These are phyloP conservation scores for Oncorhynchus keta DNA, from an alignment of 2,113 vertebrate genomes.

Conservation along the genomic window DNA sequence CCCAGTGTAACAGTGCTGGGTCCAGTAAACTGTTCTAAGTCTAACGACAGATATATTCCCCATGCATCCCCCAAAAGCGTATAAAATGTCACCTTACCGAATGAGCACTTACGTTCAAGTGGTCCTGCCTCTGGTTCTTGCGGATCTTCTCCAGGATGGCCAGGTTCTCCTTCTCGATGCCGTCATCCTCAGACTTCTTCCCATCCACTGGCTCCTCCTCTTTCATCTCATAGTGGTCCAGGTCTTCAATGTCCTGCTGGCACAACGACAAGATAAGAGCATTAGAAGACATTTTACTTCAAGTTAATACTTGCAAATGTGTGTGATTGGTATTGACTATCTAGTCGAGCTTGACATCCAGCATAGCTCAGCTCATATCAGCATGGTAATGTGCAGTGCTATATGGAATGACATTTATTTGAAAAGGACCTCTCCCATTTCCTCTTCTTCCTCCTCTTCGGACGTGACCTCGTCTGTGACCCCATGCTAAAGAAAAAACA, in stretches of 20 bases:
- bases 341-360: too few species aligned
- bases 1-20: constrained; percentile 60
- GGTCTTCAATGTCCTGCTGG: constrained; percentile 90
- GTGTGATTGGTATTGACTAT: not conserved
- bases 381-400: not conserved
- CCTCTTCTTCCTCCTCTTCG: constrained; percentile 96
- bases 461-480: constrained; percentile 90
- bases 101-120: constrained; percentile 88
- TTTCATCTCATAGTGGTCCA: constrained; percentile 99
- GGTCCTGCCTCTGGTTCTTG: constrained; percentile 98
- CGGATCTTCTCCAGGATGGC: constrained; percentile 97
- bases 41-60: constrained; percentile 56
- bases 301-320: not conserved
- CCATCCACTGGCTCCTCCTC: constrained; percentile 92
- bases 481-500: constrained; percentile 59
- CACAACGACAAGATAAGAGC: not conserved
- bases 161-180: constrained; percentile 97
- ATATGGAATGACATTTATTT: not conserved
- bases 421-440: constrained; percentile 88
- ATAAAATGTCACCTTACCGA: constrained; percentile 42
- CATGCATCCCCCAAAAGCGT: constrained; percentile 18
- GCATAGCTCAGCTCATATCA: not conserved
- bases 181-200: constrained; percentile 95
- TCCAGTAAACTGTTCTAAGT: constrained; percentile 36
- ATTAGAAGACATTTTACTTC: not conserved